These are phyloP conservation scores for Chionoecetes opilio DNA, from an alignment of 1,140 invertebrate species.

Conservation along the genomic window DNA sequence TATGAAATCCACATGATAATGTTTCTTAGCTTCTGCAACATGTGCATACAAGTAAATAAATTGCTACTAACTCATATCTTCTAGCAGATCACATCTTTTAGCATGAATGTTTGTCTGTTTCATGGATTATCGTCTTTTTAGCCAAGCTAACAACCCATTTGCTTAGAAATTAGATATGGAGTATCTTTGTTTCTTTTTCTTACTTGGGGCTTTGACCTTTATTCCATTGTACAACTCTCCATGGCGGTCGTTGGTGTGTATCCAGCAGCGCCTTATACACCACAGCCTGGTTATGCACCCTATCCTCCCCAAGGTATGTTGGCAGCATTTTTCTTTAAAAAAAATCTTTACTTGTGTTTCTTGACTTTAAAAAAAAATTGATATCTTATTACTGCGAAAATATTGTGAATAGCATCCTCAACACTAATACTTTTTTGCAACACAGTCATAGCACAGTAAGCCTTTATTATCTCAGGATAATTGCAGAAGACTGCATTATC, in stretches of 20 bases:
- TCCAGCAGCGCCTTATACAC: slow-evolving; percentile 46
- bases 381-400: not conserved
- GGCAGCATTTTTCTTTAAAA: not conserved
- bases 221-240: slow-evolving; percentile 9
- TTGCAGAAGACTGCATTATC: too few relatives aligned
- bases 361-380: not conserved
- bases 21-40: too few relatives aligned
- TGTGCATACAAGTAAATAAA: not conserved
- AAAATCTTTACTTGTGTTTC: not conserved
- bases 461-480: too few relatives aligned
- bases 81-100: not conserved
- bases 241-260: slow-evolving; percentile 48
- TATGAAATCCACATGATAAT: too few relatives aligned
- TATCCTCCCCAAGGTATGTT: slow-evolving; percentile 67
- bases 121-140: not conserved
- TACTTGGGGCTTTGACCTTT: not conserved
- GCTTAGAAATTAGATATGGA: not conserved
- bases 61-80: not conserved
- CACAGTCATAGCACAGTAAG: too few relatives aligned
- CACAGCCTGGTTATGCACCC: slow-evolving; percentile 67
- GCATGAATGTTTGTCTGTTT: not conserved
- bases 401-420: too few relatives aligned
- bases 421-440: too few relatives aligned
- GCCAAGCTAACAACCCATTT: not conserved
- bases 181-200: not conserved